Evolutionary conservation across 2,113 vertebrate species (phyloP).

Genomic region (Syngnathus floridae): DNA sequence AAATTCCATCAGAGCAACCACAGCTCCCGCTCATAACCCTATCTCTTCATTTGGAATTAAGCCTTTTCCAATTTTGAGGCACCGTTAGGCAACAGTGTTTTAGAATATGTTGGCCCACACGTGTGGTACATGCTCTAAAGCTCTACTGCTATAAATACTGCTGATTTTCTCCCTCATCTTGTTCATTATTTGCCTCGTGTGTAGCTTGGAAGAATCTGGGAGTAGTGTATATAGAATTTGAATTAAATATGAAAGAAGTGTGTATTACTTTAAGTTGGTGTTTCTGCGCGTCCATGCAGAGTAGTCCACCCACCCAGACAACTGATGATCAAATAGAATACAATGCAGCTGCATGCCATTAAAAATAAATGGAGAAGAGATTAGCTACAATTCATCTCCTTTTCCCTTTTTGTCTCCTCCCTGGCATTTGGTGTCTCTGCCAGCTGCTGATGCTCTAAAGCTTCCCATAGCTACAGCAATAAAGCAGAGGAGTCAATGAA

Average conservation of each 20-base stretch:
- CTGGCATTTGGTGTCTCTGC: slow-evolving; percentile 43
- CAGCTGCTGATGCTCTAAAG: slow-evolving; percentile 61
- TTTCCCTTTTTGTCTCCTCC: slow-evolving; percentile 45
- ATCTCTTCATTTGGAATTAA: neutral
- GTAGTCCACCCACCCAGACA: slow-evolving; percentile 69
- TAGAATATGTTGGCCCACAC: neutral
- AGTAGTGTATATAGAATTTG: neutral
- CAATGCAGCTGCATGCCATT: slow-evolving; percentile 67
- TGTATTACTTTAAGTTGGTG: neutral
- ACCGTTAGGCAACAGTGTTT: neutral
- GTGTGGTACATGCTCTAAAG: neutral
- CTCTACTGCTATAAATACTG: neutral
- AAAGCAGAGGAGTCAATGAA: slow-evolving; percentile 37
- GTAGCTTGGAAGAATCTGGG: neutral
- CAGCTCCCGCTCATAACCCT: neutral
- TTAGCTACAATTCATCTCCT: slow-evolving; percentile 59
- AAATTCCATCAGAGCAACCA: neutral
- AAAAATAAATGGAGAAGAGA: slow-evolving; percentile 70
- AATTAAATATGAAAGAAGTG: neutral
- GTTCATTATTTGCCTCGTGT: neutral
- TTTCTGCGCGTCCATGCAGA: neutral
- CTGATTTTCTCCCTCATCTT: neutral
- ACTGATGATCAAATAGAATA: slow-evolving; percentile 67
- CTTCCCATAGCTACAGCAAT: slow-evolving; percentile 42
- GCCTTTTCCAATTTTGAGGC: neutral